A percentile compares a stretch with the other conserved stretches of the same genome.
Evolutionary conservation across 2,797 vertebrate species (phyloP).

Genomic region (Pelodytes ibericus): DNA sequence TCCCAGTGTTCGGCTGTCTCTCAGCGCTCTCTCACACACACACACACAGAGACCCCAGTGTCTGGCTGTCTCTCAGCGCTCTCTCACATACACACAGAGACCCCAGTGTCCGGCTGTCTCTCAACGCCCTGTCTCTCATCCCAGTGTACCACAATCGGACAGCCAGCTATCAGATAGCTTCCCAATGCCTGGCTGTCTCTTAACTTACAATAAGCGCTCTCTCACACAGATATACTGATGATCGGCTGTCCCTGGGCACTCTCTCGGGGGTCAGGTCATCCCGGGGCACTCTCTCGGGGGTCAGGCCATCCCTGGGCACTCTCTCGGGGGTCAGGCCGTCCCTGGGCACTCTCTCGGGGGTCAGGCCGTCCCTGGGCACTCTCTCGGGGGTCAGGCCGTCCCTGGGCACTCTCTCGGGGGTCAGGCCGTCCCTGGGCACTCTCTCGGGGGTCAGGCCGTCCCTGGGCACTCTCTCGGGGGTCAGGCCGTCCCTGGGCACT

Average conservation of each 20-base stretch:
- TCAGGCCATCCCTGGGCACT: neutral
- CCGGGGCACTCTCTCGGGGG: neutral
- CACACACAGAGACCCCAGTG: neutral
- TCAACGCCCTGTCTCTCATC: neutral
- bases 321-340: neutral
- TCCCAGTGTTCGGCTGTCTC: neutral
- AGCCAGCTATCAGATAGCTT: too few relatives aligned
- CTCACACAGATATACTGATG: neutral
- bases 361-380: neutral
- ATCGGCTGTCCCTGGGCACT: neutral
- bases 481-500: neutral
- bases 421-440: neutral
- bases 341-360: too few relatives aligned
- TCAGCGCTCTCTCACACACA: neutral
- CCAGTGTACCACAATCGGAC: neutral
- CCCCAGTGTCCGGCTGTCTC: conserved; percentile 5
- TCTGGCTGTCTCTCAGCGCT: neutral
- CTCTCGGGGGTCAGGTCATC: too few relatives aligned
- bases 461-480: neutral
- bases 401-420: neutral
- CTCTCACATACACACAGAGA: too few relatives aligned
- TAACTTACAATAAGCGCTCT: neutral
- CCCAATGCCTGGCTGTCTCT: too few relatives aligned
- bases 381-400: neutral
- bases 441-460: neutral